Percentiles rank a stretch among this genome's conserved stretches.
These are phyloP conservation scores for Anolis sagrei DNA, from an alignment of 2,113 vertebrate genomes.

Conservation along the genomic window DNA sequence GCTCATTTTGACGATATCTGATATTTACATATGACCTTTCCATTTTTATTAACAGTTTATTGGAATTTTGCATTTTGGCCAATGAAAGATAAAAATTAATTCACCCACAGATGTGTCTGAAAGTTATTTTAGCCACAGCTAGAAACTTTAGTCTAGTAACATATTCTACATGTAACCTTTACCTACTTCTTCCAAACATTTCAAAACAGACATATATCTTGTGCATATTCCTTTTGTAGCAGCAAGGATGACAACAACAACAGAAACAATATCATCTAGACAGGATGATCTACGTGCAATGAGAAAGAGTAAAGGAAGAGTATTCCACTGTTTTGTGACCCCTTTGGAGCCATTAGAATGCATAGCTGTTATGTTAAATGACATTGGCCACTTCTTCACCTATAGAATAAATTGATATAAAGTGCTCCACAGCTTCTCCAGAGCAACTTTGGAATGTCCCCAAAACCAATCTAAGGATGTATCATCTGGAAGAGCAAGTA, in stretches of 20 bases:
- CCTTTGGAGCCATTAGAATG: conserved; percentile 29
- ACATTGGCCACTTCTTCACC: background rate
- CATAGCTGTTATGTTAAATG: conserved; percentile 12
- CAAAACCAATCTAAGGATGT: no score
- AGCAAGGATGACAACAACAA: no score
- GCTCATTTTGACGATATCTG: conserved; percentile 76
- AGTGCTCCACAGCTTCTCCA: no score
- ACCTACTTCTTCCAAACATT: conserved; percentile 66
- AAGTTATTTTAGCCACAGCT: conserved; percentile 75
- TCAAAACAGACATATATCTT: conserved; percentile 61
- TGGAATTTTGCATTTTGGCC: conserved; percentile 79
- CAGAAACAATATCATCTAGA: background rate
- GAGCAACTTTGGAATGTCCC: no score
- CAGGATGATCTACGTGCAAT: conserved; percentile 18
- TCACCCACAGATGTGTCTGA: conserved; percentile 79
- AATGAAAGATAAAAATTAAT: conserved; percentile 78
- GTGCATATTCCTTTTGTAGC: conserved; percentile 56
- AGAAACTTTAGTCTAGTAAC: conserved; percentile 79
- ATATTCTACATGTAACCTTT: conserved; percentile 78
- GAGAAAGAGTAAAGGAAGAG: conserved; percentile 48
- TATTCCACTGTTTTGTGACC: no score
- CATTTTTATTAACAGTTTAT: conserved; percentile 83
- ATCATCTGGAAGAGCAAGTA: no score
- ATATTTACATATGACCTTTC: conserved; percentile 84
- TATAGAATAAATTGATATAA: no score